Base-by-base conservation (phyloP, 2,113 vertebrate species). In the Tichodroma muraria region DNA sequence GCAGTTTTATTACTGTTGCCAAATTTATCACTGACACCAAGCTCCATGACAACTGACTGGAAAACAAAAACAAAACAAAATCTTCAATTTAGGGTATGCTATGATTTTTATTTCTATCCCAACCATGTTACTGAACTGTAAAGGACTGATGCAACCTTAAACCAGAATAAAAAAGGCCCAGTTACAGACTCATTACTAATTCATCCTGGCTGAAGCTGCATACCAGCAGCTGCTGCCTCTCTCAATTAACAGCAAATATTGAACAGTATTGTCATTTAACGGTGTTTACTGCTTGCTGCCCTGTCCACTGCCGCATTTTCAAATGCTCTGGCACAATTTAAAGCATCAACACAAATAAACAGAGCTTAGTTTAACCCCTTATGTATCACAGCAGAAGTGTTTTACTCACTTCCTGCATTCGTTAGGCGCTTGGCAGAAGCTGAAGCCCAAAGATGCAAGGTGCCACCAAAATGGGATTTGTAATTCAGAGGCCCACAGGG, bases 161-260 rank as follows among this genome's bases (percentile, higher is more conserved):
- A 92, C 10, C 61, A 87, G 61, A 47, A 47, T 64, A 90, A 64
- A 79, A 87, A 71, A 81, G 45, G 33, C 1, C 2, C 12, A 79
- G 93, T 91, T 93, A 89, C 65, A 81, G 78, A 49, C 66, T 94
- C 79, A 93, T 93, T 91, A 93, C 92, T 93, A 94, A 96, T 96
- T 94, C 82, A 96, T 96, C 66, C 95, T 94, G 92, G 92, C 88
- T 89, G 81, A 60, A 88, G 95, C 88, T 52, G n/a, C 90, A 65
- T 68, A 91, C 92, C 93, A 95, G 75, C 96, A 96, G 92, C 92
- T 95, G 95, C 93, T 82, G 79, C 92, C 81, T 94, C 88, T 80
- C 90, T 90, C 94, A 88, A 89, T 95, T 94, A 96, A 79, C 75
- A 80, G 88, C 91, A 92, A 94, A 95, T 90, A 96, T 91, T 89